These are phyloP conservation scores for Nanger granti DNA, from an alignment of 2,113 vertebrate genomes.

Conservation along the genomic window DNA sequence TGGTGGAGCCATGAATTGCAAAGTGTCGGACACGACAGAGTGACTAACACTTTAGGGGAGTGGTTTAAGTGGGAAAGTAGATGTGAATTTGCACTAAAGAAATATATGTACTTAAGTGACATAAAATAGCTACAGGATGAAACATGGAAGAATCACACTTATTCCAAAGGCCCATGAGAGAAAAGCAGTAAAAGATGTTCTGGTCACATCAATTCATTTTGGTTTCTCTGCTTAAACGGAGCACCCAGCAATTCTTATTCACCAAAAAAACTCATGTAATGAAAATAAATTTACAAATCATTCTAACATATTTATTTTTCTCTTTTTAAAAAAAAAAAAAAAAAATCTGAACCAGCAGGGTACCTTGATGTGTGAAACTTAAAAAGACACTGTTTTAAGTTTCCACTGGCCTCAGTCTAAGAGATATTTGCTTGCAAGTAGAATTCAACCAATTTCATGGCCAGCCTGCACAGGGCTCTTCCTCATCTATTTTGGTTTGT, in stretches of 20 bases:
- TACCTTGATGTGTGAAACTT: neutral
- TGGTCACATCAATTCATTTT: neutral
- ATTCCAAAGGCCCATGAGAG: neutral
- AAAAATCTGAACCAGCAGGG: neutral
- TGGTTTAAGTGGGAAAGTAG: neutral
- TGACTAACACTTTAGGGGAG: neutral
- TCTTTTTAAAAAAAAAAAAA: neutral
- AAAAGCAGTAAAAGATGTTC: neutral
- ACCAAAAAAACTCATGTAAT: neutral
- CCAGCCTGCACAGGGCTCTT: neutral
- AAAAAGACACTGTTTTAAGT: neutral
- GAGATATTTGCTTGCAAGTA: neutral
- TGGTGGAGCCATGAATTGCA: neutral
- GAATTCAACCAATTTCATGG: neutral
- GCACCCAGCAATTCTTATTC: neutral
- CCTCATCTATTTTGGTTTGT: neutral
- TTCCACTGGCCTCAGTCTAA: neutral
- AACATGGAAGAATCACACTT: neutral
- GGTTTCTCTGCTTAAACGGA: neutral
- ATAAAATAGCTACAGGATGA: neutral
- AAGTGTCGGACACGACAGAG: accelerated
- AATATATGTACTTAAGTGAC: neutral
- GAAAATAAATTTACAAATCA: neutral
- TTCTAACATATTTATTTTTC: neutral
- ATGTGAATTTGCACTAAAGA: neutral